These are phyloP conservation scores for Fistularia tabacaria DNA, from an alignment of 2,797 vertebrate species.

Conservation along the genomic window DNA sequence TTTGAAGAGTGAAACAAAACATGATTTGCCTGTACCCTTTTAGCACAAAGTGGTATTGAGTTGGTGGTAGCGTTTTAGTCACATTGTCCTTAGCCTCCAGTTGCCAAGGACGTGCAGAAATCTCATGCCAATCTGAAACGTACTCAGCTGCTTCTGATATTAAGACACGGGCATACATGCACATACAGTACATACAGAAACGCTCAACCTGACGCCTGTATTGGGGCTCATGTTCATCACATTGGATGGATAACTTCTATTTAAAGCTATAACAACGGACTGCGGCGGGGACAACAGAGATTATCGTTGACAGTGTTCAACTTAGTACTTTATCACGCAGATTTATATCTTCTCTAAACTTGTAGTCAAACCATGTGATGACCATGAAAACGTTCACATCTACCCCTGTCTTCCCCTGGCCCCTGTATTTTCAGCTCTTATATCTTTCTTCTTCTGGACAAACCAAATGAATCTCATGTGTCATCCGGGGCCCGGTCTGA, in stretches of 20 bases:
- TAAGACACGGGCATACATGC: slow-evolving; percentile 3
- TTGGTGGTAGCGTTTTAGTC: slow-evolving; percentile 21
- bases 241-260: slow-evolving; percentile 39
- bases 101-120: slow-evolving; percentile 32
- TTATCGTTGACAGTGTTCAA: slow-evolving; percentile 16
- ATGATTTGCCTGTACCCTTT: too few relatives aligned
- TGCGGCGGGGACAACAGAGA: slow-evolving; percentile 7
- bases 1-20: neutral
- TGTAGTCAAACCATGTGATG: too few relatives aligned
- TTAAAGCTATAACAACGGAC: slow-evolving; percentile 26
- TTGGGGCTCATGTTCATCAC: slow-evolving; percentile 29
- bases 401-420: too few relatives aligned
- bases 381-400: too few relatives aligned
- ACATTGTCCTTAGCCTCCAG: slow-evolving; percentile 10
- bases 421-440: too few relatives aligned
- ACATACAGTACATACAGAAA: slow-evolving; percentile 35
- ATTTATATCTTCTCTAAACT: slow-evolving; percentile 4
- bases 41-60: too few relatives aligned
- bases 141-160: slow-evolving; percentile 33
- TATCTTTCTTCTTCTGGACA: too few relatives aligned
- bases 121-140: slow-evolving; percentile 14
- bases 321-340: slow-evolving; percentile 8
- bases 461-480: too few relatives aligned
- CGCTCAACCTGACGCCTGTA: slow-evolving; percentile 25
- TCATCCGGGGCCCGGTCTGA: too few relatives aligned